phyloP scores from a whole-genome alignment of 2,888 invertebrate species.

The Troilus luridus region DNA sequence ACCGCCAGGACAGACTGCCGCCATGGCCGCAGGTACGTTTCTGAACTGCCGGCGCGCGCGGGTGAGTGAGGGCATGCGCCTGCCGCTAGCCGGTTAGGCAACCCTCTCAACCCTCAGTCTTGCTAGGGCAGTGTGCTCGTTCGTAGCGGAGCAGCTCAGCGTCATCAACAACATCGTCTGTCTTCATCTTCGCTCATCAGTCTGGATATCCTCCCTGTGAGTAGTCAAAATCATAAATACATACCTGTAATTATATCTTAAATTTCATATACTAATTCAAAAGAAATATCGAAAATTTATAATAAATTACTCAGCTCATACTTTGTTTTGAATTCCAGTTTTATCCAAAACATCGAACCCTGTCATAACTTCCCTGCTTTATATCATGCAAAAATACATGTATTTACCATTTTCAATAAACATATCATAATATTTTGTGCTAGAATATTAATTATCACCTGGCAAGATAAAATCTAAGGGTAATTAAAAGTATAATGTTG shows the following conservation, averaged over 20 bases:
- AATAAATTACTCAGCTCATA: neutral
- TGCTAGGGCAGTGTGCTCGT: neutral
- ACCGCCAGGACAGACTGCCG: constrained; percentile 47
- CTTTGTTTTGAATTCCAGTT: neutral
- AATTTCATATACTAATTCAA: neutral
- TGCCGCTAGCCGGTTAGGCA: constrained; percentile 31
- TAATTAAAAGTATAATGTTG: too few species aligned
- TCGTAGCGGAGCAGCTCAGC: neutral
- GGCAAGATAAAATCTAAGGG: too few species aligned
- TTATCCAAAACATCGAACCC: neutral
- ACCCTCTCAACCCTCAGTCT: constrained; percentile 35
- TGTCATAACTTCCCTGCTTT: neutral
- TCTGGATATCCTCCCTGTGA: constrained; percentile 4
- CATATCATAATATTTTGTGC: too few species aligned
- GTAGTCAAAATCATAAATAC: neutral
- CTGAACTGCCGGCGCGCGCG: constrained; percentile 31
- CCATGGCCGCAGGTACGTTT: constrained; percentile 34
- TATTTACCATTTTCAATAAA: too few species aligned
- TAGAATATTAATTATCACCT: too few species aligned
- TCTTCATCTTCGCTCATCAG: neutral
- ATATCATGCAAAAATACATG: too few species aligned
- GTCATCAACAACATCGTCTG: neutral
- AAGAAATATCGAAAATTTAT: neutral
- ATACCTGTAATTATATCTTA: neutral
- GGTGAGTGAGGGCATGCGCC: neutral